Evolutionary conservation across 1,140 invertebrate genomes (phyloP).

Genomic region (Eumaeus atala): DNA sequence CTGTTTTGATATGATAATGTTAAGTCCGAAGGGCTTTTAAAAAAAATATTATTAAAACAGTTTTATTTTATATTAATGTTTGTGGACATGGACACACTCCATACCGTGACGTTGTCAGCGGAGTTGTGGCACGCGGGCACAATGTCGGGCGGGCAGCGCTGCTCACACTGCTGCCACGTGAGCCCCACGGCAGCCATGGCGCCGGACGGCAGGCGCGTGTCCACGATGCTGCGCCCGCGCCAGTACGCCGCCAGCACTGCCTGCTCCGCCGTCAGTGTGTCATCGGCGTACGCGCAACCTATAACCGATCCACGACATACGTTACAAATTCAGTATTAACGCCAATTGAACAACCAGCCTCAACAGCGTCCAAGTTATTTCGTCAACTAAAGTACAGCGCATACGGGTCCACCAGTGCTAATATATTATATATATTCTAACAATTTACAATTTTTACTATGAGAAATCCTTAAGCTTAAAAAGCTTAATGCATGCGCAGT

Average conservation of each 20-base stretch:
- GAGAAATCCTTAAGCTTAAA: no score
- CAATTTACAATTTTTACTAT: no score
- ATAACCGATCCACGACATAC: neutral
- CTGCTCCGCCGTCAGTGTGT: constrained; percentile 93
- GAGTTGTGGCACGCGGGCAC: constrained; percentile 94
- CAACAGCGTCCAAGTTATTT: no score
- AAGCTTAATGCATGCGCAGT: no score
- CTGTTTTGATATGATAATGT: no score
- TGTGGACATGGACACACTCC: no score
- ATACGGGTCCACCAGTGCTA: no score
- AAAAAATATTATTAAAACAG: no score
- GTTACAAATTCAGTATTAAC: neutral
- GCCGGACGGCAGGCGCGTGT: constrained; percentile 82
- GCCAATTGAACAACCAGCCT: neutral
- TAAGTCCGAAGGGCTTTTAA: no score
- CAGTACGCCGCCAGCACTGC: constrained; percentile 94
- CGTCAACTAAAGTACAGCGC: no score
- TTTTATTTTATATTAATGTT: no score
- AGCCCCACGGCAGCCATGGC: constrained; percentile 92
- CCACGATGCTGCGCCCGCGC: constrained; percentile 90
- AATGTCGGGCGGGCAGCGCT: constrained; percentile 82
- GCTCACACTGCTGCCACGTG: constrained; percentile 87
- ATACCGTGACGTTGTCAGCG: constrained; percentile 85
- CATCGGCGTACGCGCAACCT: constrained; percentile 98
- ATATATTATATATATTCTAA: no score